A percentile compares a stretch with the other conserved stretches of the same genome.
phyloP scores from a whole-genome alignment of 2,113 vertebrate genomes.

The Collichthys lucidus region DNA sequence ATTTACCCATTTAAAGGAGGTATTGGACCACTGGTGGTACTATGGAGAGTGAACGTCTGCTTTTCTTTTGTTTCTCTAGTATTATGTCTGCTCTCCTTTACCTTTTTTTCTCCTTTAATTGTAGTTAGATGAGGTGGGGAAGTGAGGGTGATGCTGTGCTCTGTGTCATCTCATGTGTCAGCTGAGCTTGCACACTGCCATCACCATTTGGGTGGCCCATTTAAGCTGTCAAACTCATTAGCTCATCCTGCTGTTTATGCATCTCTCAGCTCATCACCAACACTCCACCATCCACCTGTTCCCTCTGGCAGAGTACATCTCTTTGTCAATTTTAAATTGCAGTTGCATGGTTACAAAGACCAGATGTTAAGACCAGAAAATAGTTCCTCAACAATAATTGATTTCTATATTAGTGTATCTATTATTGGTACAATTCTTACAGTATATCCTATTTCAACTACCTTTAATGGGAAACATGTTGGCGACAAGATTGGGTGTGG shows the following conservation, averaged over 20 bases:
- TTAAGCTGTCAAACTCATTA: slow-evolving; percentile 55
- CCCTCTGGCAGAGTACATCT: not conserved
- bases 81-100: not conserved
- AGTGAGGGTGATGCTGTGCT: slow-evolving; percentile 17
- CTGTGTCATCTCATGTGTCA: slow-evolving; percentile 44
- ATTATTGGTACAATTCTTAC: not conserved
- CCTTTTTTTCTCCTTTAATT: too few relatives aligned
- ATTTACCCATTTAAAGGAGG: not conserved
- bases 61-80: not conserved
- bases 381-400: not conserved
- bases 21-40: not conserved
- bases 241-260: not conserved
- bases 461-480: too few relatives aligned
- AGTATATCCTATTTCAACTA: not conserved
- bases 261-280: slow-evolving; percentile 1
- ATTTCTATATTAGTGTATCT: not conserved
- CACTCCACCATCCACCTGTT: slow-evolving; percentile 28
- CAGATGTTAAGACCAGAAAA: not conserved
- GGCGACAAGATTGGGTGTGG: too few relatives aligned
- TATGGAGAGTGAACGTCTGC: not conserved
- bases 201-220: slow-evolving; percentile 50
- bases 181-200: slow-evolving; percentile 70
- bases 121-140: not conserved
- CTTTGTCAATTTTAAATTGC: not conserved
- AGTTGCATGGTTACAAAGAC: not conserved